Evolutionary conservation across 2,113 vertebrate species (phyloP).

Genomic region (Brevimyrus niger): DNA sequence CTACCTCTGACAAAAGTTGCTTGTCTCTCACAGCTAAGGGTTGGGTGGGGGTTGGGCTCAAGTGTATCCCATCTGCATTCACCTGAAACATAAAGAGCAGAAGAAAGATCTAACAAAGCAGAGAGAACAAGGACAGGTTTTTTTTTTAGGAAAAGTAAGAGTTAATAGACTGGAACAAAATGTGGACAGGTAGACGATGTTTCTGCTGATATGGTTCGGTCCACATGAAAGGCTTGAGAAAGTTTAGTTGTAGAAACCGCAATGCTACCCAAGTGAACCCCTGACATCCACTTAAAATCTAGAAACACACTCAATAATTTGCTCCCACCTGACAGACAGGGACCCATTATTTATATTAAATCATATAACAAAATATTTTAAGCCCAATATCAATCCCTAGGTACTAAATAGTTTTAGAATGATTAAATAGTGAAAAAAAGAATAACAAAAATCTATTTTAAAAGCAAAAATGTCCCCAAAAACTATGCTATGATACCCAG

Average conservation of each 20-base stretch:
- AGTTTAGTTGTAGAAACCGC: not conserved
- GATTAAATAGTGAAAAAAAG: not conserved
- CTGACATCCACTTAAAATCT: not conserved
- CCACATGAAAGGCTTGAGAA: not conserved
- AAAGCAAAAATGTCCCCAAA: not conserved
- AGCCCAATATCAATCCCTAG: not conserved
- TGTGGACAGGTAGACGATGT: not conserved
- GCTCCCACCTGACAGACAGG: not conserved
- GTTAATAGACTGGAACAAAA: not conserved
- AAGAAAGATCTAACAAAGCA: not conserved
- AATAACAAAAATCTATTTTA: not conserved
- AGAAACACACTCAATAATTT: not conserved
- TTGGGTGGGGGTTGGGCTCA: not conserved
- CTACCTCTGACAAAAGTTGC: conserved; percentile 4
- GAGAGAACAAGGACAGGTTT: not conserved
- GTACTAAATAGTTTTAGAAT: not conserved
- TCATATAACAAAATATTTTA: not conserved
- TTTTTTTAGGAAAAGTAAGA: not conserved
- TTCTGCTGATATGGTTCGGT: not conserved
- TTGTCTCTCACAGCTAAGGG: not conserved
- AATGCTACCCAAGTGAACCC: not conserved
- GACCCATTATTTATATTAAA: not conserved
- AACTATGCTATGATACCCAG: not conserved
- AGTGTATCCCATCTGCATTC: not conserved
- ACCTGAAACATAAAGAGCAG: not conserved